Evolutionary conservation across 2,113 vertebrate species (phyloP).

Genomic region (Ictidomys tridecemlineatus): DNA sequence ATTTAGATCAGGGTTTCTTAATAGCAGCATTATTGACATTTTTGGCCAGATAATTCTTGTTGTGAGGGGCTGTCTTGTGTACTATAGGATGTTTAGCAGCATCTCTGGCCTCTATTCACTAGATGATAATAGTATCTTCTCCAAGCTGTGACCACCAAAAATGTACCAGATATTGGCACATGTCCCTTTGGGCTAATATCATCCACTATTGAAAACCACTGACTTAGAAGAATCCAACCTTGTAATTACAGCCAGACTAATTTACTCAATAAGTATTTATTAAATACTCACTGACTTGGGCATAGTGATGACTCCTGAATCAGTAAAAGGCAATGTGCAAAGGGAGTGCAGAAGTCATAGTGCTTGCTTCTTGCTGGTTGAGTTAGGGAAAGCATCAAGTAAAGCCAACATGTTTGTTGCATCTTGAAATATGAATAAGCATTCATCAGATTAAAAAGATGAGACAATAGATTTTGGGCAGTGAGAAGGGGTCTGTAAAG

Average conservation of each 20-base stretch:
- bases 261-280: constrained; percentile 63
- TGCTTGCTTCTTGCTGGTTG: not conserved
- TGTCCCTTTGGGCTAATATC: constrained; percentile 28
- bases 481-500: not conserved
- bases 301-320: constrained; percentile 37
- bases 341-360: not conserved
- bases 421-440: constrained; percentile 44
- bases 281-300: not conserved
- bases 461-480: not conserved
- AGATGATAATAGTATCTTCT: not conserved
- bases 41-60: not conserved
- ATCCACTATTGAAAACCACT: not conserved
- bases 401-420: not conserved
- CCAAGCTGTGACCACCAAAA: not conserved
- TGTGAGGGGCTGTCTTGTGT: not conserved
- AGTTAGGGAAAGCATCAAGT: constrained; percentile 38
- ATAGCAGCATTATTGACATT: not conserved
- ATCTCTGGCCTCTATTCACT: not conserved
- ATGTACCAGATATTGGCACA: not conserved
- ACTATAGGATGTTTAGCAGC: not conserved
- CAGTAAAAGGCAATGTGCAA: constrained; percentile 12
- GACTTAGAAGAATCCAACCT: not conserved
- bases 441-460: constrained; percentile 25
- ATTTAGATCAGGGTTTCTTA: constrained; percentile 17
- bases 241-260: constrained; percentile 56